These are phyloP conservation scores for Diadophis punctatus DNA, from an alignment of 2,113 vertebrate genomes.

Conservation along the genomic window DNA sequence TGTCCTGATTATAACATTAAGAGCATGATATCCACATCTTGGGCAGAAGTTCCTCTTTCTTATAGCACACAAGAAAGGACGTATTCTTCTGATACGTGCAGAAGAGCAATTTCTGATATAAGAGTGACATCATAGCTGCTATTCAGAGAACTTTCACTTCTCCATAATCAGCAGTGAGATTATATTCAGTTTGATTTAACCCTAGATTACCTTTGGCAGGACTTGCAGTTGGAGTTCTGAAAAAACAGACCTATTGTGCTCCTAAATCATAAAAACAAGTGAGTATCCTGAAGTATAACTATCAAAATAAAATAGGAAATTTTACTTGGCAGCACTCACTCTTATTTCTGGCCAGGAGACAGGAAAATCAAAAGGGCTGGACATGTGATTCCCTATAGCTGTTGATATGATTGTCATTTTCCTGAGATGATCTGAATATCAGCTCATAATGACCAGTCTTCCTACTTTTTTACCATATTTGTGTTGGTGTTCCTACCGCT, in stretches of 20 bases:
- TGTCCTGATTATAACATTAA: not conserved
- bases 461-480: not conserved
- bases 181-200: not conserved
- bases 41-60: not conserved
- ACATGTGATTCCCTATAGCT: not conserved
- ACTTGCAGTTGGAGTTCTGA: not conserved
- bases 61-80: not conserved
- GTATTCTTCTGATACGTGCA: not conserved
- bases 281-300: not conserved
- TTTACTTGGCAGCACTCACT: not conserved
- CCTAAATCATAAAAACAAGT: not conserved
- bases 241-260: not conserved
- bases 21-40: not conserved
- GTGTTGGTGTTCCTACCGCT: not conserved
- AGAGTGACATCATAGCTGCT: not conserved
- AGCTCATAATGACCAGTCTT: not conserved
- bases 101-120: not conserved
- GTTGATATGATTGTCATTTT: not conserved
- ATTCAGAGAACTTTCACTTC: not conserved
- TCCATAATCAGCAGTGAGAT: not conserved
- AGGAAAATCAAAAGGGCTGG: not conserved
- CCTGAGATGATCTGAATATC: not conserved
- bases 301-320: not conserved
- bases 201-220: not conserved
- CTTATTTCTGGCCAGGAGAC: not conserved